Evolutionary conservation across 2,888 invertebrate species (phyloP), one percentile per base, ranked within the genome.

Genomic region (Hedychridium roseum): DNA sequence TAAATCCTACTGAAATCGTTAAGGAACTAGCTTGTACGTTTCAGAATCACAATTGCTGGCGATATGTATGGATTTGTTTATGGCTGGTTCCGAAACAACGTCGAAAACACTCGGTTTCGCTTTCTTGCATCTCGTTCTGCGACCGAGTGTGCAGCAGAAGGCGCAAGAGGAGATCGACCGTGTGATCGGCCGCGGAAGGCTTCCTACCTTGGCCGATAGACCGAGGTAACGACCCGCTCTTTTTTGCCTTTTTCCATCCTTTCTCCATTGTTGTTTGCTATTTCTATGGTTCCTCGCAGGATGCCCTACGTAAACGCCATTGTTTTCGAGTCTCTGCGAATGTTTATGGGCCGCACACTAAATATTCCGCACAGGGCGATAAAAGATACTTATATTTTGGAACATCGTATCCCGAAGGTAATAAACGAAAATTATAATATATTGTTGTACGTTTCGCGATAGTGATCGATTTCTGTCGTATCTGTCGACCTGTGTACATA

Each of bases 41-140:
- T 26, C 40, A 57, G 92, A 93, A 72, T 84, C 85, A 5, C 92
- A 92, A 64, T 78, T 93, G 40, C 76, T 92, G 45, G 90, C 91
- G 0, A 86, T 90, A 65, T 91, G 92, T 65, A 82, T 92, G 83
- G 93, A 93, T 65, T 85, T 93, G 83, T 93, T 93, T 66, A 86
- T 92, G 83, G 93, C 92, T 15, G 93, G 92, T 0, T 90, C 92
- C 0, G 93, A 93, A 79, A 93, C 93, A 0, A 92, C 92, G 0
- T 88, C 86, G 40, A 92, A 92, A 73, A 86, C 88, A 21, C 80
- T 92, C 66, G 87, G 88, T 18, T 92, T 92, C 69, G 85, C 88
- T 48, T 90, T 92, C 63, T 82, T 91, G 57, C 88, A 91, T 68
- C 74, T 93, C 61, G 83, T 91, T 3, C 80, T 88, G 12, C 84